These are phyloP conservation scores for Oplegnathus fasciatus DNA, from an alignment of 2,113 vertebrate species.

Conservation along the genomic window DNA sequence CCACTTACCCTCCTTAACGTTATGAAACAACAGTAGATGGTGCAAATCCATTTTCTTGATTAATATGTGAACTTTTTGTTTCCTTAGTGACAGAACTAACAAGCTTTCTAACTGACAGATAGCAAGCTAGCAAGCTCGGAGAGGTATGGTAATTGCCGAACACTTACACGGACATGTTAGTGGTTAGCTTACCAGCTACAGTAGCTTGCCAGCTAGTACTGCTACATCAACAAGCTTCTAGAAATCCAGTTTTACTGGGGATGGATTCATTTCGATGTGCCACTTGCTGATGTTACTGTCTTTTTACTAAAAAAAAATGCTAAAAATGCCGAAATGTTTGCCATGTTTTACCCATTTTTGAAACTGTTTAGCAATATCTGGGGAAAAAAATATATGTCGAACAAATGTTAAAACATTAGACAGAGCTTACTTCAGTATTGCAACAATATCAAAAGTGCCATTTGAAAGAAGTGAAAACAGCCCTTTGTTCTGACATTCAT, in stretches of 20 bases:
- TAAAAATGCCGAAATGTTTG: background rate
- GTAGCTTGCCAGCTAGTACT: background rate
- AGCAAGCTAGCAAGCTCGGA: background rate
- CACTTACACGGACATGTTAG: background rate
- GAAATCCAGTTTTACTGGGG: background rate
- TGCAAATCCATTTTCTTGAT: background rate
- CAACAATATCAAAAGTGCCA: background rate
- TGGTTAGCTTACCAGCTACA: background rate
- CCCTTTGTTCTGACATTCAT: constrained; percentile 17
- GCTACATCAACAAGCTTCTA: no score
- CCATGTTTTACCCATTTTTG: background rate
- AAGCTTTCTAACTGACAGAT: background rate
- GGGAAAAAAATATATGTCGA: background rate
- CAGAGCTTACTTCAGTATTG: background rate
- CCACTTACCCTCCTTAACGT: no score
- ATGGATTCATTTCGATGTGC: background rate
- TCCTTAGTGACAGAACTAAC: background rate
- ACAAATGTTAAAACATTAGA: background rate
- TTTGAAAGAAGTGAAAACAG: background rate
- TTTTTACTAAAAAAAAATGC: no score
- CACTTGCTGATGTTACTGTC: background rate
- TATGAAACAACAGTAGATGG: no score
- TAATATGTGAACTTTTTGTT: background rate
- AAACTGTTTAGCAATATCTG: background rate
- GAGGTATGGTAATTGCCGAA: background rate